A percentile compares a stretch with the other conserved stretches of the same genome.
These are phyloP conservation scores for Furnarius figulus DNA, from an alignment of 2,113 vertebrate species.

Conservation along the genomic window DNA sequence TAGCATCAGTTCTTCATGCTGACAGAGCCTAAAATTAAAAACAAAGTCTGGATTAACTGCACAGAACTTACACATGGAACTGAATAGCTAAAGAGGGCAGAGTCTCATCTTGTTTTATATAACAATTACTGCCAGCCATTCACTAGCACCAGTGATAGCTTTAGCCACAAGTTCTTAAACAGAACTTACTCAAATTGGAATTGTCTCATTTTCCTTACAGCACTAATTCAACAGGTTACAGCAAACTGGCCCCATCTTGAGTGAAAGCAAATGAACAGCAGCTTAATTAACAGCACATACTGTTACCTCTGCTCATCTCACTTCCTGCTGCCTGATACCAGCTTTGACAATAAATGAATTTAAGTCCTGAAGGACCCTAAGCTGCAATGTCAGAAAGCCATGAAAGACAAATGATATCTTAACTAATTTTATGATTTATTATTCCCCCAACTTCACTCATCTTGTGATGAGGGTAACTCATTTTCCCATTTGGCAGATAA, in stretches of 20 bases:
- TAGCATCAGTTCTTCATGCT: neutral
- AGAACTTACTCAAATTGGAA: neutral
- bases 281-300: conserved; percentile 56
- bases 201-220: neutral
- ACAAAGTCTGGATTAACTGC: neutral
- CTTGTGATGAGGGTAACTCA: conserved; percentile 55
- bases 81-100: neutral
- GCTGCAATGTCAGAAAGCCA: conserved; percentile 28
- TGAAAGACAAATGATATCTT: conserved; percentile 75
- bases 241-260: neutral
- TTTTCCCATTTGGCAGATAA: conserved; percentile 70
- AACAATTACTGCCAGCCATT: neutral
- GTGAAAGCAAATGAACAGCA: neutral
- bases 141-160: neutral
- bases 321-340: neutral
- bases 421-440: conserved; percentile 78
- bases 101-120: neutral
- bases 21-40: conserved; percentile 4
- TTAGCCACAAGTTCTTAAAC: neutral
- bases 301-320: neutral
- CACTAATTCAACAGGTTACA: conserved; percentile 15
- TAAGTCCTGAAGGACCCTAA: conserved; percentile 42
- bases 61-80: neutral
- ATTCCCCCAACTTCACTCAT: conserved; percentile 60
- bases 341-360: conserved; percentile 65